A percentile compares a stretch with the other conserved stretches of the same genome.
Evolutionary conservation across 2,797 vertebrate species (phyloP).

Genomic region (Babyrousa celebensis): DNA sequence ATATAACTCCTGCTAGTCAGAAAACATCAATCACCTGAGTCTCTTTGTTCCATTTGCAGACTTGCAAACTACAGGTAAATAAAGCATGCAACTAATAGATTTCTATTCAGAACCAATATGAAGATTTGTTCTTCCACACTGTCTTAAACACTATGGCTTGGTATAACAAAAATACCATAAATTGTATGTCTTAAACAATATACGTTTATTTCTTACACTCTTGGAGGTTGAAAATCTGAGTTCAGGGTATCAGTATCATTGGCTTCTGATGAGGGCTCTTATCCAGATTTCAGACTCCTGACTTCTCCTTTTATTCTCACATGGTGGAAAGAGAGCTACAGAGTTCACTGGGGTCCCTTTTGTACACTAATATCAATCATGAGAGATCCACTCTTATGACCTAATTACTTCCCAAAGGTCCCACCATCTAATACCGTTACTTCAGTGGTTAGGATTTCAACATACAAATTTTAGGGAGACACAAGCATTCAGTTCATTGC

Average conservation of each 20-base stretch:
- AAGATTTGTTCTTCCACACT: constrained; percentile 31
- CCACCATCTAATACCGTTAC: neutral
- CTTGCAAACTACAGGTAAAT: neutral
- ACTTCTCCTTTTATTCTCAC: neutral
- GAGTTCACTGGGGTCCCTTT: neutral
- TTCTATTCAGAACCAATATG: constrained; percentile 43
- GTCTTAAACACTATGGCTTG: neutral
- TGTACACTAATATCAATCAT: neutral
- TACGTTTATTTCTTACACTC: neutral
- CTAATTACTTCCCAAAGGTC: neutral
- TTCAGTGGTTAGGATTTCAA: neutral
- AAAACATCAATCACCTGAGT: neutral
- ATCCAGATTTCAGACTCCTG: neutral
- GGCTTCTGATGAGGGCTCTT: neutral
- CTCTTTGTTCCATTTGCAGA: constrained; percentile 22
- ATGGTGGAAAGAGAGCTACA: neutral
- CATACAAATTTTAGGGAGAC: neutral
- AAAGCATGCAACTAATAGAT: neutral
- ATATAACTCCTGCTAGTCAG: neutral
- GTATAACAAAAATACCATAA: constrained; percentile 4
- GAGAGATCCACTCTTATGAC: neutral
- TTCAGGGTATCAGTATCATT: neutral
- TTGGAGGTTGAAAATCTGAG: neutral
- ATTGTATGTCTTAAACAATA: neutral
- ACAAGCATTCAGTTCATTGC: neutral